Evolutionary conservation across 2,888 invertebrate genomes (phyloP).

Genomic region (Gari tellinella): DNA sequence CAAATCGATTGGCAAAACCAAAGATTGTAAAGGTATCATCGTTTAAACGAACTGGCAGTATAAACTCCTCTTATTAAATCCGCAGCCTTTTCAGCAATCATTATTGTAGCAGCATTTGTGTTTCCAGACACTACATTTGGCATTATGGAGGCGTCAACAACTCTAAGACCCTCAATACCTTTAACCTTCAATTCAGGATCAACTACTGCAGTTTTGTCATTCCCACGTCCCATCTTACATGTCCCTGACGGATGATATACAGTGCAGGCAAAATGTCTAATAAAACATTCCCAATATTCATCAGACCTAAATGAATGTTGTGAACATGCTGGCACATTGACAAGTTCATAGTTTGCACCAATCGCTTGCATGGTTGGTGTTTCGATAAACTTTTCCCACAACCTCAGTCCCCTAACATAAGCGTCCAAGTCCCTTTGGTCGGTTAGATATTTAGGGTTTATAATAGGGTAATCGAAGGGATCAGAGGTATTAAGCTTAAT

Average conservation of each 20-base stretch:
- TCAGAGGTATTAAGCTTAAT: slow-evolving; percentile 91
- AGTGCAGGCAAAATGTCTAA: slow-evolving; percentile 38
- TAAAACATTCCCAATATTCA: slow-evolving; percentile 58
- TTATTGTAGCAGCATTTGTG: slow-evolving; percentile 48
- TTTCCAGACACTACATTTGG: slow-evolving; percentile 51
- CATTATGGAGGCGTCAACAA: slow-evolving; percentile 53
- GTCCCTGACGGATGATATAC: slow-evolving; percentile 89
- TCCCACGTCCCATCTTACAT: slow-evolving; percentile 88
- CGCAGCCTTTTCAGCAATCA: slow-evolving; percentile 51
- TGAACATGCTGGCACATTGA: slow-evolving; percentile 43
- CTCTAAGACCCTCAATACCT: slow-evolving; percentile 40
- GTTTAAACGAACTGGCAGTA: slow-evolving; percentile 7
- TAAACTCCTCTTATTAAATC: slow-evolving; percentile 42
- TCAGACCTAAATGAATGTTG: slow-evolving; percentile 45
- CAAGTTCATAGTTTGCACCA: slow-evolving; percentile 35
- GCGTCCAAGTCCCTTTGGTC: slow-evolving; percentile 86
- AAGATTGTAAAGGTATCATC: too few species aligned
- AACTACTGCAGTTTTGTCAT: slow-evolving; percentile 87
- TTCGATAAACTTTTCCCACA: slow-evolving; percentile 40
- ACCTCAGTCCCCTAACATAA: slow-evolving; percentile 36
- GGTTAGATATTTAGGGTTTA: slow-evolving; percentile 95
- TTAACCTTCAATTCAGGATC: slow-evolving; percentile 85
- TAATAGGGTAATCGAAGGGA: slow-evolving; percentile 91
- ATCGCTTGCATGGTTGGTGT: slow-evolving; percentile 50
- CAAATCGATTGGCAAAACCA: too few species aligned